phyloP scores from a whole-genome alignment of 2,113 vertebrate species.

The Bucco capensis region DNA sequence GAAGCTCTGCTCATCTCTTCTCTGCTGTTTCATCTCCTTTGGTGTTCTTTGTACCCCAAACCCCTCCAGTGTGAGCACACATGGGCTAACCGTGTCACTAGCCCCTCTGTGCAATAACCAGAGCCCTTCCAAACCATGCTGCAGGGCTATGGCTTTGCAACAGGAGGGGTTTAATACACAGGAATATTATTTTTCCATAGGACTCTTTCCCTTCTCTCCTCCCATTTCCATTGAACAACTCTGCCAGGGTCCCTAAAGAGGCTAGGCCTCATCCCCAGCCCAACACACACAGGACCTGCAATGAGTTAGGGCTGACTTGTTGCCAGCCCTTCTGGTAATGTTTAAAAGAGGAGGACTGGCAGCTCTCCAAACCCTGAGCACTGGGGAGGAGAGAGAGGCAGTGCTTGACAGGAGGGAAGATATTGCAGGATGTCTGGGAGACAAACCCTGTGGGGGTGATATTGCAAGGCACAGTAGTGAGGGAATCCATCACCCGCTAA shows the following conservation, averaged over 20 bases:
- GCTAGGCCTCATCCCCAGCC: background rate
- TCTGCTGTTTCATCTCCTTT: background rate
- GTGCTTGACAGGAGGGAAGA: background rate
- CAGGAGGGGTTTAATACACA: background rate
- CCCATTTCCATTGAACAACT: slow-evolving; percentile 11
- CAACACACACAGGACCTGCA: background rate
- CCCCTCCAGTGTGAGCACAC: background rate
- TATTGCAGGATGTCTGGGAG: slow-evolving; percentile 52
- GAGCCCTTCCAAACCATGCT: background rate
- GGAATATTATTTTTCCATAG: slow-evolving; percentile 1
- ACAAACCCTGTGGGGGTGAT: slow-evolving; percentile 11
- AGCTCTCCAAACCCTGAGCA: background rate
- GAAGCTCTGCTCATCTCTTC: background rate
- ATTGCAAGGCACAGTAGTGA: background rate
- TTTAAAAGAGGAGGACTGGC: slow-evolving; percentile 43
- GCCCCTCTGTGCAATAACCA: fast-evolving
- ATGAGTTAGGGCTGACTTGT: slow-evolving; percentile 9
- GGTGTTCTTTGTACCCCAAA: background rate
- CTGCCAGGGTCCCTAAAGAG: slow-evolving; percentile 10
- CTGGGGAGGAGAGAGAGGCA: background rate
- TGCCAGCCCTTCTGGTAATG: slow-evolving; percentile 35
- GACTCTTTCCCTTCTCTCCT: background rate
- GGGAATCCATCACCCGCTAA: background rate
- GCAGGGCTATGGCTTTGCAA: background rate
- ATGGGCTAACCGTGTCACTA: background rate